Percentiles rank a stretch among this genome's conserved stretches.
phyloP scores from a whole-genome alignment of 2,797 vertebrate genomes.

The Bucorvus abyssinicus region DNA sequence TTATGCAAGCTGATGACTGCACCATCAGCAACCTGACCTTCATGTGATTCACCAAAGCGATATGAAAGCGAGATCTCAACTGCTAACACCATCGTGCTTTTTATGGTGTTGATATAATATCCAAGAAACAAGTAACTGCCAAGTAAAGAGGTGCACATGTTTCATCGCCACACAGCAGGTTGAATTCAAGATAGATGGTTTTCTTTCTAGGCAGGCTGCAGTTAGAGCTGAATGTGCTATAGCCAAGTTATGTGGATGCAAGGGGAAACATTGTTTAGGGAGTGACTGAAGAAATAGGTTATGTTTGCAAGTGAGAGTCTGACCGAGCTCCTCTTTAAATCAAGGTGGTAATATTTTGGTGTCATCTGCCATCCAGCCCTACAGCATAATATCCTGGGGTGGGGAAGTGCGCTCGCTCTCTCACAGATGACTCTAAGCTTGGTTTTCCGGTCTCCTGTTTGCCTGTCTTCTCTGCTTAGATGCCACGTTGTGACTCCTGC shows the following conservation, averaged over 20 bases:
- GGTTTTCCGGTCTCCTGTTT: background rate
- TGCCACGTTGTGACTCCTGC: background rate
- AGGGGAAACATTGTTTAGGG: background rate
- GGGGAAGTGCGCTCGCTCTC: fast-evolving
- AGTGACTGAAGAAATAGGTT: background rate
- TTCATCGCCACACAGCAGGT: background rate
- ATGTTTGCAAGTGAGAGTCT: background rate
- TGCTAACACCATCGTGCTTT: background rate
- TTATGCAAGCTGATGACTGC: background rate
- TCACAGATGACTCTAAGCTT: background rate
- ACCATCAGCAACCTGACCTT: background rate
- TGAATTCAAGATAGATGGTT: background rate
- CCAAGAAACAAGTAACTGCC: background rate
- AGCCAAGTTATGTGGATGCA: background rate
- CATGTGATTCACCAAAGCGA: background rate
- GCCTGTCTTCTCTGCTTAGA: background rate
- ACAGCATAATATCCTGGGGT: background rate
- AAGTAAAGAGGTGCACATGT: background rate
- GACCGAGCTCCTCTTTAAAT: background rate
- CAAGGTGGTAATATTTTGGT: background rate
- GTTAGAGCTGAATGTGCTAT: background rate
- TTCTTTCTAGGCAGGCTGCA: background rate
- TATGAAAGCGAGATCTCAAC: background rate
- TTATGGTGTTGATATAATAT: background rate
- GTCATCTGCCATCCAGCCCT: background rate